These are phyloP conservation scores for Agelastica alni DNA, from an alignment of 2,888 invertebrate species.

Conservation along the genomic window DNA sequence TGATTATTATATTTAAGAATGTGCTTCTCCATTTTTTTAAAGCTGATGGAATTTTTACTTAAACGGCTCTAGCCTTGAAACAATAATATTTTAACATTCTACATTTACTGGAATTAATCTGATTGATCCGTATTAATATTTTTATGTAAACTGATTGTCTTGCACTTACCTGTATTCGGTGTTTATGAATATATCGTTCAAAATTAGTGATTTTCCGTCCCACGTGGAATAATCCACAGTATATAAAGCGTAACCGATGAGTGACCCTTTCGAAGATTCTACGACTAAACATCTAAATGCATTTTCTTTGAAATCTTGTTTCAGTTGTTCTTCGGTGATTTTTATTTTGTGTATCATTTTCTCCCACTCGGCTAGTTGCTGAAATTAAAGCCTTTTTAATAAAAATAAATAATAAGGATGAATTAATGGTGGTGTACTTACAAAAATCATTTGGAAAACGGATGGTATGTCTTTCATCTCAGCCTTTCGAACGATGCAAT, in stretches of 20 bases:
- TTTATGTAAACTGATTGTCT: neutral
- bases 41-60: no score
- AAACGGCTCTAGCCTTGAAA: no score
- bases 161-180: slow-evolving; percentile 5
- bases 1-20: no score
- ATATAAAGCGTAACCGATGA: slow-evolving; percentile 8
- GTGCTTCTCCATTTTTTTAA: no score
- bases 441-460: no score
- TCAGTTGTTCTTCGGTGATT: neutral
- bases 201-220: slow-evolving; percentile 4
- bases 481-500: no score
- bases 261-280: neutral
- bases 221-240: slow-evolving; percentile 7
- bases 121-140: neutral
- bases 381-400: no score
- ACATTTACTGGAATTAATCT: no score
- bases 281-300: slow-evolving; percentile 7
- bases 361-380: slow-evolving; percentile 5
- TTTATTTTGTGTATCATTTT: slow-evolving; percentile 1
- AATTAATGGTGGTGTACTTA: no score
- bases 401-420: no score
- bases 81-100: no score
- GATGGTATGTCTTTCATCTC: no score
- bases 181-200: slow-evolving; percentile 5
- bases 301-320: slow-evolving; percentile 9